Percentiles rank a stretch among this genome's conserved stretches.
Evolutionary conservation across 2,888 invertebrate species (phyloP).

Genomic region (Eupithecia exiguata): DNA sequence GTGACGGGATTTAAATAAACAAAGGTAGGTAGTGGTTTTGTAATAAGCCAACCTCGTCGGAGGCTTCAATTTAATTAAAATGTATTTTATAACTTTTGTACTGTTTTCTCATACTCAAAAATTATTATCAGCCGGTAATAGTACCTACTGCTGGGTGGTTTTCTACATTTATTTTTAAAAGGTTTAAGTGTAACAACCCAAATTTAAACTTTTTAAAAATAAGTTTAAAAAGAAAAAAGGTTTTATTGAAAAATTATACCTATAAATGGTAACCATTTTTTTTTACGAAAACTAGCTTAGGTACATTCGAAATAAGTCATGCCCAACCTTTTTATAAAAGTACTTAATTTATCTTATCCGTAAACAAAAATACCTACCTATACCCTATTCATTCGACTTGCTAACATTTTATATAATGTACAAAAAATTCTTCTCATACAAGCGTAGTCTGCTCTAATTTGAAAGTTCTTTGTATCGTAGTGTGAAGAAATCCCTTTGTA

Average conservation of each 20-base stretch:
- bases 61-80: neutral
- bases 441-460: neutral
- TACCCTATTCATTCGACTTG: neutral
- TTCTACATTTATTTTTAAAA: neutral
- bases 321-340: neutral
- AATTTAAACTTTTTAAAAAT: too few relatives aligned
- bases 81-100: neutral
- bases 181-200: too few relatives aligned
- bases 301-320: neutral
- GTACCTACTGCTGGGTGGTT: neutral
- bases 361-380: neutral
- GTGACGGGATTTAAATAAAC: neutral
- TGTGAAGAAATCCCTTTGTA: constrained; percentile 6
- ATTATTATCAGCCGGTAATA: neutral
- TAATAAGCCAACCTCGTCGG: neutral
- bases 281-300: too few relatives aligned
- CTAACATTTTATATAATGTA: neutral
- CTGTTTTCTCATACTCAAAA: neutral
- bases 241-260: too few relatives aligned
- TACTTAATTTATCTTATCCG: too few relatives aligned
- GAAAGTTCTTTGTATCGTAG: constrained; percentile 2
- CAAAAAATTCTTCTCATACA: neutral
- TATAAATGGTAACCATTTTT: too few relatives aligned
- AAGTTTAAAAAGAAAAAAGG: too few relatives aligned
- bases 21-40: neutral